Evolutionary conservation across 2,113 vertebrate species (phyloP), one percentile per base, ranked within the genome.

Genomic region (Clarias batrachus): DNA sequence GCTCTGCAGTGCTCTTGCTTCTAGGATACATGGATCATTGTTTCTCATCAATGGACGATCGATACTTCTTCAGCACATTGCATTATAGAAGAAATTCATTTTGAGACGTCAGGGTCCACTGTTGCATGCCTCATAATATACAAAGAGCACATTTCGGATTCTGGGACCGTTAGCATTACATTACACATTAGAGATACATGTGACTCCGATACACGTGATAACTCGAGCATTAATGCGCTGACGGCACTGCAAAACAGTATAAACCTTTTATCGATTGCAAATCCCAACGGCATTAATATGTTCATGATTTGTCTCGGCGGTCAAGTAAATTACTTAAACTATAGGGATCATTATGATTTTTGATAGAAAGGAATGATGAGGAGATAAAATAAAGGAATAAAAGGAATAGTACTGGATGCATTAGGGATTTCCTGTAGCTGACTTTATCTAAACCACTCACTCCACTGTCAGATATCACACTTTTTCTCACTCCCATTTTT

Each of bases 351-450:
- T 37, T 33, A 78, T 30, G 41, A 52, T n/a, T 87, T 48, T 52
- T 87, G 81, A 92, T 81, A 90, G 87, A 85, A 86, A 86, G 85
- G 70, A 81, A 37, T 30, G 62, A 89, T 84, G 63, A 85, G 79
- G 86, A 80, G 86, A 83, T 88, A 80, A 65, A 89, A 48, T 48
- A 48, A 48, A 48, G 41, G 89, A 59, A 65, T 84, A 59, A 63
- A 66, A 87, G 63, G 25, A 0, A 17, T 27, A 71, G 87, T 90
- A 90, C n/a, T n/a, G n/a, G n/a, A n/a, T 80, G 88, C 74, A 83
- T 59, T 57, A 60, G 48, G 77, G 82, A 54, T 85, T 87, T 56
- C 19, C 87, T n/a, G 71, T 48, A 48, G 71, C 48, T 56, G 52
- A 83, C 68, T 52, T 25, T 70, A 90, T n/a, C 21, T 59, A 83